Evolutionary conservation across 2,888 invertebrate species (phyloP), one percentile per base, ranked within the genome.

Genomic region (Sepiola atlantica): DNA sequence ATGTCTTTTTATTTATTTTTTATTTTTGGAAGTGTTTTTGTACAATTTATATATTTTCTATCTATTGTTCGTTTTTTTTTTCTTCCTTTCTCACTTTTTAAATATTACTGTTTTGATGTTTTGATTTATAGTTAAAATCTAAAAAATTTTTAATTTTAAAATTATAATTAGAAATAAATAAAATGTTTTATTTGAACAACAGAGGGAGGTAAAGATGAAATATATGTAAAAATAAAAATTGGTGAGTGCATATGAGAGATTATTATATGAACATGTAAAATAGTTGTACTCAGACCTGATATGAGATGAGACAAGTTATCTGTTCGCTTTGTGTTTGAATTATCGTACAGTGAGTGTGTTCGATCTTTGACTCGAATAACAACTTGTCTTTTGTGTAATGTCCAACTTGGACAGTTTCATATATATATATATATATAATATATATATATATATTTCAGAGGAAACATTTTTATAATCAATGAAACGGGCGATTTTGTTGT

Each of bases 41-140:
- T 32, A 77, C n/a, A n/a, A 77, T n/a, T 77, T 77, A 16, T 16
- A 77, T 77, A 77, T 16, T n/a, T n/a, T 18, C 77, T n/a, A 77
- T n/a, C 77, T 77, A 77, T 77, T 18, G 18, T 32, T 77, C 77
- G 14, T 32, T 77, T 77, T 77, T 14, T 77, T 77, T 18, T 16
- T 77, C 77, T n/a, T n/a, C n/a, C 2, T 45, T 45, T 8, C 45
- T 45, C 45, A 45, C 45, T 45, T 45, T 77, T n/a, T n/a, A n/a
- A n/a, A n/a, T 77, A 20, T 77, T 77, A 77, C 16, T 77, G 77
- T 77, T 77, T 77, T 77, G n/a, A 77, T 77, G 77, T 32, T 21
- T n/a, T n/a, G n/a, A 77, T 77, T 77, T 77, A 77, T n/a, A 77
- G 77, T 77, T 77, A 77, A 77, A n/a, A 77, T 77, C n/a, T 77